Evolutionary conservation across 2,797 vertebrate genomes (phyloP), one percentile per base, ranked within the genome.

Genomic region (Dendrocincla tyrannina): DNA sequence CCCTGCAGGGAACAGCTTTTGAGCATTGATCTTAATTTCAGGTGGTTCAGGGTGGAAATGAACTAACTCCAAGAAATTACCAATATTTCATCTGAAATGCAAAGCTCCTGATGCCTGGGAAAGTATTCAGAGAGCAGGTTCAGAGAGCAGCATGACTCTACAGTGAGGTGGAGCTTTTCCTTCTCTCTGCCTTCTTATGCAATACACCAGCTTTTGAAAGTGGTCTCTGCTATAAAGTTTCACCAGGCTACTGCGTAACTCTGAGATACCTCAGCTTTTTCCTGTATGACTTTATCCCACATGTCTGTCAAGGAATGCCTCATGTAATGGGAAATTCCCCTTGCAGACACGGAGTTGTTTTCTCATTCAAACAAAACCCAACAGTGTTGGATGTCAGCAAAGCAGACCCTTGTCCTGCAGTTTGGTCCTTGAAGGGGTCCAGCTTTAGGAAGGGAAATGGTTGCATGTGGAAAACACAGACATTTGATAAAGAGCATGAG

Each of bases 1-100:
- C 73, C 91, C 93, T 62, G 79, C 87, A 53, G 87, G 89, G 75
- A 80, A 47, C 68, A 53, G 72, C 25, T 30, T 1, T 25, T 87
- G 47, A 70, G 74, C 64, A 58, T 42, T n/a, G 78, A 83, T 93
- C 91, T 95, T 85, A 3, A 77, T 95, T 91, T 74, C 91, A 53
- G 64, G 85, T 77, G 30, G 72, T 16, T 77, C 2, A 0, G 37
- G 64, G 28, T 67, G 85, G 53, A 64, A 94, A 91, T 60, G 56
- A 95, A 72, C 25, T 83, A 10, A 91, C 72, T 88, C 60, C 52
- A 24, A 82, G 89, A 33, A 50, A 49, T 0, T 24, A 22, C 20
- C 86, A 42, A 4, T 13, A 1, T 70, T 77, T 91, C 42, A 28
- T 24, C 64, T 35, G 73, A 47, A 56, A 33, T 11, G 41, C 77